Conservation (phyloP, 2,113 vertebrate genomes). For the Brachypteracias leptosomus region DNA sequence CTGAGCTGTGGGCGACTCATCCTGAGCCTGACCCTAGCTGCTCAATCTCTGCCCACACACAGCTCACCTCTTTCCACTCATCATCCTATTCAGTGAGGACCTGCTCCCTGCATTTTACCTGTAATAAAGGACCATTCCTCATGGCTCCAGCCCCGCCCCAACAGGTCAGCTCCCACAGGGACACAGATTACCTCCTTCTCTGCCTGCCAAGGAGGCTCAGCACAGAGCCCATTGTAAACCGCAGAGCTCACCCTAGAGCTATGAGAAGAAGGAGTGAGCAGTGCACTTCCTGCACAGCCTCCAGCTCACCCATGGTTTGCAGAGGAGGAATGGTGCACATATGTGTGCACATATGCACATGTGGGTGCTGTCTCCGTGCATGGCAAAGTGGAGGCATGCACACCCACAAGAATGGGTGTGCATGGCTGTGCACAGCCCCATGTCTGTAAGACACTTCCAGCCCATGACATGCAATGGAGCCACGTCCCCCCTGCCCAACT, state of each 20-base stretch:
- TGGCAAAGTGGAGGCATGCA: background rate
- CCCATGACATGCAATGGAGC: rapidly evolving
- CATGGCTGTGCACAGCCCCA: background rate
- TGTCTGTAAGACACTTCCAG: background rate
- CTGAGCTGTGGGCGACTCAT: background rate
- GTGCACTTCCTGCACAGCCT: background rate
- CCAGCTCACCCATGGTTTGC: background rate
- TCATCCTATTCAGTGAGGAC: background rate
- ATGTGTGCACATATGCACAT: conserved; percentile 14
- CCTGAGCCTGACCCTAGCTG: background rate
- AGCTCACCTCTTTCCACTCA: background rate
- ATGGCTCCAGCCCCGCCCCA: background rate
- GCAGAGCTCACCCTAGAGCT: background rate
- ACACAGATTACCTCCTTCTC: background rate
- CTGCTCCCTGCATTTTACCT: background rate
- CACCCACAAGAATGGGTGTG: background rate
- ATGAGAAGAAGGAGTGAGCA: background rate
- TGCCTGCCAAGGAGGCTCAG: background rate
- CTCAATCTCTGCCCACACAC: background rate
- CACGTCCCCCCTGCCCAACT: background rate
- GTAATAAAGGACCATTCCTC: background rate
- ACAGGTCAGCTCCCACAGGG: background rate
- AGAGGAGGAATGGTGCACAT: background rate
- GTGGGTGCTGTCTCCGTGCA: background rate
- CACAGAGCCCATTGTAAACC: background rate